Conservation (phyloP, 1,140 invertebrate genomes). For the Drosophila serrata region DNA sequence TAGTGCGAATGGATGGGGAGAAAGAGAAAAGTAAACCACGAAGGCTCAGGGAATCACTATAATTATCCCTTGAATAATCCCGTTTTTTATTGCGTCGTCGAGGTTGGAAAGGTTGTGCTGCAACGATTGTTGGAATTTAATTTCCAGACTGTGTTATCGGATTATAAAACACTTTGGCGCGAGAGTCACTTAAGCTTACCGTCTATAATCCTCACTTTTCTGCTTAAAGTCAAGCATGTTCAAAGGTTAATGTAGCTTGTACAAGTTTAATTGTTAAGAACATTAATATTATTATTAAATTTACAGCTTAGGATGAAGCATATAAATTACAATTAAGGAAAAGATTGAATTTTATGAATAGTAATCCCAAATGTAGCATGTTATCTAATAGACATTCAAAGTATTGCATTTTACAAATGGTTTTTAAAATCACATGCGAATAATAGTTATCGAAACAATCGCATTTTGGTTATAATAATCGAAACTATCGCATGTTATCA, state of each 20-base stretch:
- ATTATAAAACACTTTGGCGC: conserved; percentile 1
- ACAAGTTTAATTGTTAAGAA: background rate
- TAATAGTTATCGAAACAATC: too few species aligned
- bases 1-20: background rate
- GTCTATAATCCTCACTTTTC: background rate
- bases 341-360: background rate
- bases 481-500: background rate
- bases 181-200: background rate
- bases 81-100: background rate
- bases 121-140: conserved; percentile 6
- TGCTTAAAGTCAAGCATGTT: background rate
- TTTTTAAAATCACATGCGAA: too few species aligned
- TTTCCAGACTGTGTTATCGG: conserved; percentile 2
- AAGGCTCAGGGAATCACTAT: background rate
- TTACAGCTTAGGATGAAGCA: background rate
- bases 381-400: background rate
- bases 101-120: background rate
- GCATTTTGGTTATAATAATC: too few species aligned
- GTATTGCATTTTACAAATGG: background rate
- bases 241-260: background rate
- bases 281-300: too few species aligned
- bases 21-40: background rate
- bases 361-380: background rate
- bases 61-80: background rate
- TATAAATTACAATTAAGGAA: background rate